Conservation (phyloP, 1,140 invertebrate species). For the Prorops nasuta region DNA sequence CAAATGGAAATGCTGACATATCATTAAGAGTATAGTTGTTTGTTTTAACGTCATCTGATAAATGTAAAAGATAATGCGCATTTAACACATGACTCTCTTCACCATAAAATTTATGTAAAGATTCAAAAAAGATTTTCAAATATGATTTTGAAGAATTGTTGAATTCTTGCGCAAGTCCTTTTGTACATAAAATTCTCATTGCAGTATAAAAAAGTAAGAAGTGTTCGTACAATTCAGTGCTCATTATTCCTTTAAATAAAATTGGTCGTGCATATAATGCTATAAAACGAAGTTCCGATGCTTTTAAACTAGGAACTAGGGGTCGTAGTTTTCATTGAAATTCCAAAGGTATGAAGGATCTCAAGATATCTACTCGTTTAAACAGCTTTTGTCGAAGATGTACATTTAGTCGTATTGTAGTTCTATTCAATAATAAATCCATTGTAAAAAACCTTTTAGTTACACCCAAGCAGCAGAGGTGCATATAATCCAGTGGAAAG, state of each 20-base stretch:
- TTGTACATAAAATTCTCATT: constrained; percentile 7
- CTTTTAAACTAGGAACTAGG: constrained; percentile 2
- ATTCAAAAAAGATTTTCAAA: constrained; percentile 3
- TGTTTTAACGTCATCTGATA: constrained; percentile 5
- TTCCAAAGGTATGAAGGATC: neutral
- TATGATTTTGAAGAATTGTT: constrained; percentile 8
- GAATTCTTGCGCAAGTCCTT: neutral
- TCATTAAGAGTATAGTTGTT: neutral
- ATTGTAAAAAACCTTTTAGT: neutral
- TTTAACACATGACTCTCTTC: constrained; percentile 1
- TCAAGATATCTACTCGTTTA: neutral
- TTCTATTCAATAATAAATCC: neutral
- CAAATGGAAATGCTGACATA: constrained; percentile 1
- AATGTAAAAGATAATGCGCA: constrained; percentile 9
- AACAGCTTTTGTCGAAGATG: neutral
- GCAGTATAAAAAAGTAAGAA: constrained; percentile 10
- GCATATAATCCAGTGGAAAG: neutral
- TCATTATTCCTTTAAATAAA: constrained; percentile 4
- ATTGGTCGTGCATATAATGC: constrained; percentile 5
- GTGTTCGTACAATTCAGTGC: constrained; percentile 3
- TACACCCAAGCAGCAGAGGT: neutral
- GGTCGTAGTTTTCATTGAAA: neutral
- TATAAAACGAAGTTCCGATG: constrained; percentile 8
- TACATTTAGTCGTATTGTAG: neutral
- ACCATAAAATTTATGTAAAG: constrained; percentile 2